Percentiles rank a stretch among this genome's conserved stretches.
These are phyloP conservation scores for Strigops habroptila DNA, from an alignment of 2,113 vertebrate species.

Conservation along the genomic window DNA sequence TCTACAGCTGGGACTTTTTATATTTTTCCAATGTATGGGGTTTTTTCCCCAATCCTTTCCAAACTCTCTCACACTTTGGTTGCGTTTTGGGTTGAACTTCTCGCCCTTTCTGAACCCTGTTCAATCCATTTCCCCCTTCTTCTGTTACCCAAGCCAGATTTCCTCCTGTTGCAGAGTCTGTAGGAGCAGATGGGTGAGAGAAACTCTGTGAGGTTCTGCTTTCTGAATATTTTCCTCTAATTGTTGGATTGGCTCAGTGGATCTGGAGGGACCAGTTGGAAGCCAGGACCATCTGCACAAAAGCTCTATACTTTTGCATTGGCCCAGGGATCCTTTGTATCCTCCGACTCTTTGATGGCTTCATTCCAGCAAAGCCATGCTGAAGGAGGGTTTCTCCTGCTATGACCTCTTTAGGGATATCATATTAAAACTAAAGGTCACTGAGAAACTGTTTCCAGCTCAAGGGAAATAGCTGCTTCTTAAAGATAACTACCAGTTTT, in stretches of 20 bases:
- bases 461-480: constrained; percentile 41
- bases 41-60: background rate
- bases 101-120: background rate
- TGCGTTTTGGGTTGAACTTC: constrained; percentile 29
- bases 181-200: constrained; percentile 58
- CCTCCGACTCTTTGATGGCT: constrained; percentile 25
- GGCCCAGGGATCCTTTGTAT: constrained; percentile 38
- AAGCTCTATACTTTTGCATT: constrained; percentile 13
- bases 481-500: constrained; percentile 40
- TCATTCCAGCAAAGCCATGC: constrained; percentile 13
- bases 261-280: constrained; percentile 57
- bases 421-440: constrained; percentile 53
- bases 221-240: constrained; percentile 50
- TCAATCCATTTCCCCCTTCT: constrained; percentile 19
- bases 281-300: constrained; percentile 62
- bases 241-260: constrained; percentile 41
- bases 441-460: constrained; percentile 14
- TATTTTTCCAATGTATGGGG: background rate
- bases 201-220: constrained; percentile 17
- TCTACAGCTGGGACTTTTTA: background rate
- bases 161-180: constrained; percentile 52
- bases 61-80: background rate
- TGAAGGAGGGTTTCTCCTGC: constrained; percentile 25
- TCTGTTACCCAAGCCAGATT: constrained; percentile 41
- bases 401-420: constrained; percentile 40